Percentiles rank a stretch among this genome's conserved stretches.
phyloP scores from a whole-genome alignment of 2,797 vertebrate species.

The Centropyge bicolor region DNA sequence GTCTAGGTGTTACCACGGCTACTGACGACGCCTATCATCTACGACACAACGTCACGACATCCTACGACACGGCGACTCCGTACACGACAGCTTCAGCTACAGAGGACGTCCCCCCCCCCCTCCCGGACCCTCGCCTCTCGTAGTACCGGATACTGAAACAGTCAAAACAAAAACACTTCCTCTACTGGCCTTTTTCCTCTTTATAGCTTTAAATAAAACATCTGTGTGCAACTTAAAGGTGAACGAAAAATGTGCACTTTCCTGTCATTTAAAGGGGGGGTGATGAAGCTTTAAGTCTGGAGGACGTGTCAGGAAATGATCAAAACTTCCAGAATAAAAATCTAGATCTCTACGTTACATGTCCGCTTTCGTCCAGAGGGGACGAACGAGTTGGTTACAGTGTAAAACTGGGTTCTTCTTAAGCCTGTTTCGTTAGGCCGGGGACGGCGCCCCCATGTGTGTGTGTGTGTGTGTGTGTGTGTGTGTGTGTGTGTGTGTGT shows the following conservation, averaged over 20 bases:
- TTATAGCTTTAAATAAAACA: conserved; percentile 19
- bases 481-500: not conserved
- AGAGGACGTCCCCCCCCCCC: not conserved
- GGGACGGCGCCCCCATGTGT: not conserved
- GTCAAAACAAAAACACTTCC: not conserved
- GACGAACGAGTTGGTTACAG: conserved; percentile 70
- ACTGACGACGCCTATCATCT: conserved; percentile 29
- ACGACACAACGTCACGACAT: conserved; percentile 29
- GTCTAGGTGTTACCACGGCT: conserved; percentile 26
- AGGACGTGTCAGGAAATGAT: conserved; percentile 25
- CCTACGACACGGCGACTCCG: conserved; percentile 15
- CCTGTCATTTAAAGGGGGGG: not conserved
- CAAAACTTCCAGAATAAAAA: conserved; percentile 64
- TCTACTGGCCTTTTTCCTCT: conserved; percentile 59
- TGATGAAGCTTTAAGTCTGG: not conserved
- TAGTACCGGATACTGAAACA: conserved; percentile 14
- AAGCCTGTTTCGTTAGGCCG: conserved; percentile 11
- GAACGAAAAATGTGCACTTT: conserved; percentile 20
- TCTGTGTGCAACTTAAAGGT: conserved; percentile 44
- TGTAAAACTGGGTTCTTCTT: conserved; percentile 74
- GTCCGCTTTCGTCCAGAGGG: conserved; percentile 28
- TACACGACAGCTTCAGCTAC: conserved; percentile 16
- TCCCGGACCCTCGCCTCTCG: not conserved
- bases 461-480: conserved; percentile 23
- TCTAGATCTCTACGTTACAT: conserved; percentile 58